Conservation (phyloP, 2,888 invertebrate genomes). For the Toxonevra muliebris region DNA sequence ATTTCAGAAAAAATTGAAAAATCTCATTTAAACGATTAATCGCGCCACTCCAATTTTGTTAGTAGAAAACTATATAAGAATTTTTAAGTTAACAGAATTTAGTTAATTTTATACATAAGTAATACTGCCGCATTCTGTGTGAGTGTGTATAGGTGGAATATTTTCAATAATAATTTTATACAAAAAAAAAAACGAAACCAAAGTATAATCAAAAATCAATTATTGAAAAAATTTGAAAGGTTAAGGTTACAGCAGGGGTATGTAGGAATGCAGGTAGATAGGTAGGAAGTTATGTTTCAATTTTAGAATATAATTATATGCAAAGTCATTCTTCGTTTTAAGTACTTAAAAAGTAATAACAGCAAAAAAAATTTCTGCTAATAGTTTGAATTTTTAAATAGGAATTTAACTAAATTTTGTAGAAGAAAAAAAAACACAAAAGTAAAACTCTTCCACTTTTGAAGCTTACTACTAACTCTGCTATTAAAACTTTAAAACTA, state of each 20-base stretch:
- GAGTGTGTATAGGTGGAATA: slow-evolving; percentile 3
- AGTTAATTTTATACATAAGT: slow-evolving; percentile 41
- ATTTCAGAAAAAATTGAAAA: no score
- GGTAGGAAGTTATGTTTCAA: background rate
- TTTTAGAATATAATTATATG: background rate
- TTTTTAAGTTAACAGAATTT: no score
- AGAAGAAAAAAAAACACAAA: slow-evolving; percentile 34
- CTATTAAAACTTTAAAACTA: background rate
- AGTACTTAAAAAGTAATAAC: slow-evolving; percentile 48
- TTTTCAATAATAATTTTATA: background rate
- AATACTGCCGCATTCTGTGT: slow-evolving; percentile 51
- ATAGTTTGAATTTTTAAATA: slow-evolving; percentile 30
- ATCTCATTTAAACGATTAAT: no score
- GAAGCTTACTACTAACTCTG: slow-evolving; percentile 1
- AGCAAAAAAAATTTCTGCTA: slow-evolving; percentile 43
- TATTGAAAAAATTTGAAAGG: no score
- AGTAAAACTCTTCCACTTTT: slow-evolving; percentile 7
- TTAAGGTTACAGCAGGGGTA: no score
- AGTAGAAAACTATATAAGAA: no score
- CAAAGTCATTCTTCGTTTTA: slow-evolving; percentile 38
- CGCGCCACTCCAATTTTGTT: no score
- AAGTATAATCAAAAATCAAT: no score
- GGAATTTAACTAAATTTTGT: slow-evolving; percentile 27
- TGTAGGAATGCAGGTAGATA: no score
- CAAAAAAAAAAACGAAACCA: background rate